Base-by-base conservation (phyloP, 2,888 invertebrate genomes). In the Drosophila niveifrons region DNA sequence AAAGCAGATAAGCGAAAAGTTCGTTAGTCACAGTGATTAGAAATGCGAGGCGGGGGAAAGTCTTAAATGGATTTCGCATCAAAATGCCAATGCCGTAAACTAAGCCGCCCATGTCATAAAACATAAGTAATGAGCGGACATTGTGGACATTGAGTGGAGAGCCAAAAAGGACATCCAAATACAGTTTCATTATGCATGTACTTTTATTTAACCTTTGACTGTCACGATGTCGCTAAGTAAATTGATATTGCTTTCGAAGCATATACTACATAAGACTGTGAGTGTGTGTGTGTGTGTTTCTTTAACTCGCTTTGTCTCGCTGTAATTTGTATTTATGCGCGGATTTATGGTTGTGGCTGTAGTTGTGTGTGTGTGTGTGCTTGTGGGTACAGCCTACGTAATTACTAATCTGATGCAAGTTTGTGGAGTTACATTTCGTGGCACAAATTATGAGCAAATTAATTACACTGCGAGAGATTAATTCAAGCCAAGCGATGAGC, bases 121-220 rank as follows among this genome's bases (percentile, higher is more conserved):
- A 85, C 75, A 84, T 87, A 87, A 87, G 88, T 85, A 87, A 82
- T 82, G 87, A 73, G 75, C n/a, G 36, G 36, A 36, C 66, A 36
- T 50, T 39, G 75, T 11, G 36, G 36, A 36, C 66, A 36, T 50
- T 39, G 51, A 63, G 56, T 55, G 69, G 29, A 44, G 41, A 17
- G 9, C 11, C 31, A 28, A 55, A 48, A 62, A 48, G 64, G 53
- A 77, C 63, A 65, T 39, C 17, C 52, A 68, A 63, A 69, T 67
- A 66, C 66, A 66, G 62, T 76, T 82, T 75, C 75, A 80, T 82
- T 84, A 81, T 81, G 74, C 78, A 77, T 80, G 76, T 77, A 77
- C 75, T 88, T 85, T 82, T 80, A 75, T 79, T 85, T 86, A 85
- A 85, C 88, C 83, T 88, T 82, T 85, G 83, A 77, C 86, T 66